Base-by-base conservation (phyloP, 2,113 vertebrate species). In the Fukomys damarensis region DNA sequence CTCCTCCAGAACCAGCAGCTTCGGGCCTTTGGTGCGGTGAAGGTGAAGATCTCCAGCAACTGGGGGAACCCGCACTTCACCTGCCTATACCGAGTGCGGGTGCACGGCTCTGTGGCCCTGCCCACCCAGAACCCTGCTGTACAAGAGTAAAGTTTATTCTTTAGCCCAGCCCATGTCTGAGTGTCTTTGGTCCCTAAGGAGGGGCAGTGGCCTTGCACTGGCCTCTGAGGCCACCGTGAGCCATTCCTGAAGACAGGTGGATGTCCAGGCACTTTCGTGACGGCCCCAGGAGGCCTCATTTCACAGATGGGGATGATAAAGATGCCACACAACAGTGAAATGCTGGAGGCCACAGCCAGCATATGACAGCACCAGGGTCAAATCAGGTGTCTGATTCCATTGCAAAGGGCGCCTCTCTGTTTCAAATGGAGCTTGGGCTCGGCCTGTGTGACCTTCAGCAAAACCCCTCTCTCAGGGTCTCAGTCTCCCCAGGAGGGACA, bases 41-140 rank as follows among this genome's bases (percentile, higher is more conserved):
- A 98, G 81, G 94, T 98, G 84, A 96, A 93, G 81, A 77, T 98
- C 46, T 80, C 79, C 1, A 98, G 97, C 93, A 98, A 98, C 86
- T 98, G 98, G 98, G 98, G 98, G 43, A 97, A 98, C 91, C 14
- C 80, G 1, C 95, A 77, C 54, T 98, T 97, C 66, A 98, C 96
- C 82, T 98, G 98, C 38, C 94, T 98, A 24, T 98, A 98, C 82
- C 96, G 93, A 0, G 96, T 98, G 68, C 96, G 98, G 0, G 97
- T 98, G 54, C 97, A 98, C 0, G 98, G 98, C 24, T 97, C 95
- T 5, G 76, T 97, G 72, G 32, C 54, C 7, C 89, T 46, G 0
- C 92, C 96, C 14, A 24, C 14, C 76, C 30, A 91, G 19, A 81
- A 9, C 30, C 72, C 80, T 35, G 12, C 35, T 76, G 85, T 12